A percentile compares a stretch with the other conserved stretches of the same genome.
These are phyloP conservation scores for Scelioninae gen. 2 DNA, from an alignment of 2,888 invertebrate species.

Conservation along the genomic window DNA sequence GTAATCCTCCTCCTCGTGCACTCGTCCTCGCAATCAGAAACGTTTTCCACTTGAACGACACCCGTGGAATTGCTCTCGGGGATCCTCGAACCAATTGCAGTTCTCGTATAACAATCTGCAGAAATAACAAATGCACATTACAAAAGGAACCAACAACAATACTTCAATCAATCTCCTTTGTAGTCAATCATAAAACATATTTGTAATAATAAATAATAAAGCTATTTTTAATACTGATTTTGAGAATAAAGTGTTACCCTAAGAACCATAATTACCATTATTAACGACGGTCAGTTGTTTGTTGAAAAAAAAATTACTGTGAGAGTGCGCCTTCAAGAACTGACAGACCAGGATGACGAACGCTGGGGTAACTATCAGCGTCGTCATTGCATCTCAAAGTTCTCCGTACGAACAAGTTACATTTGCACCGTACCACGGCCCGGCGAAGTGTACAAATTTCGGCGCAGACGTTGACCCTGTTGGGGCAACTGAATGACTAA, in stretches of 20 bases:
- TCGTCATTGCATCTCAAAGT: slow-evolving; percentile 58
- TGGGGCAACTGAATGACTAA: slow-evolving; percentile 67
- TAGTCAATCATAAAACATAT: too few species aligned
- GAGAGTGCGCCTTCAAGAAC: slow-evolving; percentile 31
- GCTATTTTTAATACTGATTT: too few species aligned
- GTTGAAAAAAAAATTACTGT: slow-evolving; percentile 72
- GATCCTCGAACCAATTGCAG: slow-evolving; percentile 77
- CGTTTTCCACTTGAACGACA: slow-evolving; percentile 72
- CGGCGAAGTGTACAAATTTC: slow-evolving; percentile 40
- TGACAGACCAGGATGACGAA: slow-evolving; percentile 42
- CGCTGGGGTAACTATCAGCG: slow-evolving; percentile 19
- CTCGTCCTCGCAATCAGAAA: slow-evolving; percentile 76
- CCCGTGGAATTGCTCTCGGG: slow-evolving; percentile 73
- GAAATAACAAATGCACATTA: not conserved
- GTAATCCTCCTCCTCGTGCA: slow-evolving; percentile 75
- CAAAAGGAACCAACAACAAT: too few species aligned
- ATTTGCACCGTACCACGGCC: slow-evolving; percentile 12
- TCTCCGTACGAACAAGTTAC: slow-evolving; percentile 8
- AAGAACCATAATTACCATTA: too few species aligned
- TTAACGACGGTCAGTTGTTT: slow-evolving; percentile 74
- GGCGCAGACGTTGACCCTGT: slow-evolving; percentile 61
- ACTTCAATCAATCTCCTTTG: too few species aligned
- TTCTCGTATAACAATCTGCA: slow-evolving; percentile 78
- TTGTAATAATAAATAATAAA: too few species aligned
- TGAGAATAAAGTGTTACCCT: too few species aligned